Evolutionary conservation across 2,888 invertebrate species (phyloP).

Genomic region (Aleiodes testaceus): DNA sequence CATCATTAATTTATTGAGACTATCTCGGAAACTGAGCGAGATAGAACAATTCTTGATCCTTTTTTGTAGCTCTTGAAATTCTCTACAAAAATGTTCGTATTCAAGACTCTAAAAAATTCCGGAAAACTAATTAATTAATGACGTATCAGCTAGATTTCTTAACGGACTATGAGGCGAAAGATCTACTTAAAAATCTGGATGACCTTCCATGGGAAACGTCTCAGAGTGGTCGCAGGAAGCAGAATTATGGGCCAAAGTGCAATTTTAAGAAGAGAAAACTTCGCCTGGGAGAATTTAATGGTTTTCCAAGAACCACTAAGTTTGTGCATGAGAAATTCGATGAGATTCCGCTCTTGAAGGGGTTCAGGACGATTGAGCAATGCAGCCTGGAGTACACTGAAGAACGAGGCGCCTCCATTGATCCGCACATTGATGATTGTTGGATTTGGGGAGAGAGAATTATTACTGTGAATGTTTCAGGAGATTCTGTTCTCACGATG

Average conservation of each 20-base stretch:
- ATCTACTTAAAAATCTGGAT: conserved; percentile 82
- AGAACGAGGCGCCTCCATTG: conserved; percentile 92
- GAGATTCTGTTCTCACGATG: conserved; percentile 88
- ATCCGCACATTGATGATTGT: conserved; percentile 98
- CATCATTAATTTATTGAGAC: background rate
- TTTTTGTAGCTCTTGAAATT: too few species aligned
- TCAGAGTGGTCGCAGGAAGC: conserved; percentile 96
- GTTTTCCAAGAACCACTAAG: conserved; percentile 88
- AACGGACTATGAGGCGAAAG: conserved; percentile 79
- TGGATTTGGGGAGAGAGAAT: conserved; percentile 99
- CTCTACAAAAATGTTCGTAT: too few species aligned
- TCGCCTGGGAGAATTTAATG: conserved; percentile 83
- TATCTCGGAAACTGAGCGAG: too few species aligned
- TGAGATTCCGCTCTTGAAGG: conserved; percentile 76
- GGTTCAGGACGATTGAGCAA: conserved; percentile 92
- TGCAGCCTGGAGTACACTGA: conserved; percentile 96
- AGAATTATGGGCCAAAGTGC: conserved; percentile 98
- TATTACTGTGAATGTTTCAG: conserved; percentile 90
- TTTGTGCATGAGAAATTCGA: conserved; percentile 86
- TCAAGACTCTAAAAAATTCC: background rate
- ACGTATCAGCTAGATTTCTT: conserved; percentile 82
- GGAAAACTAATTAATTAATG: conserved; percentile 29
- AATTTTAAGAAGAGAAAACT: conserved; percentile 97
- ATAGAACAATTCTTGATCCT: too few species aligned
- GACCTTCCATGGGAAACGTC: conserved; percentile 90